phyloP scores from a whole-genome alignment of 2,888 invertebrate species.

The Bellardia pandia region DNA sequence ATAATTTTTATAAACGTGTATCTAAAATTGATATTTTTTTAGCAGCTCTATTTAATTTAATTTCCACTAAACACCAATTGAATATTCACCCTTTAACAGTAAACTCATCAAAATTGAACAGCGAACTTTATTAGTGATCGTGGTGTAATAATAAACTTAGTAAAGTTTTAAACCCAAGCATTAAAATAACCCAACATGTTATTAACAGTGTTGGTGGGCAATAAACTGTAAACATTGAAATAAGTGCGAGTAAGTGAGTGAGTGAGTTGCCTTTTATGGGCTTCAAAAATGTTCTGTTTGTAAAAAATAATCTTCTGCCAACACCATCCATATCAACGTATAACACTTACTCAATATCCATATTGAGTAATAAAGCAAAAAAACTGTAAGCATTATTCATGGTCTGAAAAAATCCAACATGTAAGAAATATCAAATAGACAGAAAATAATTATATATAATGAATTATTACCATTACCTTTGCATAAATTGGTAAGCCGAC shows the following conservation, averaged over 20 bases:
- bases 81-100: too few relatives aligned
- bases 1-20: too few relatives aligned
- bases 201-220: neutral
- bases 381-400: slow-evolving; percentile 82
- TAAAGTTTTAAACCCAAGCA: slow-evolving; percentile 2
- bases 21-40: too few relatives aligned
- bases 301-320: neutral
- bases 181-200: slow-evolving; percentile 7
- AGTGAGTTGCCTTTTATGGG: neutral
- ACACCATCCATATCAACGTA: neutral
- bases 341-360: slow-evolving; percentile 64
- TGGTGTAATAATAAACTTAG: slow-evolving; percentile 3
- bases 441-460: neutral
- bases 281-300: neutral
- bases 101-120: neutral
- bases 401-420: slow-evolving; percentile 75
- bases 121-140: slow-evolving; percentile 26
- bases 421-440: neutral
- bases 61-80: too few relatives aligned
- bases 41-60: too few relatives aligned
- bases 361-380: slow-evolving; percentile 79
- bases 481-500: slow-evolving; percentile 79
- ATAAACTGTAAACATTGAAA: neutral
- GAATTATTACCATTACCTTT: slow-evolving; percentile 75
- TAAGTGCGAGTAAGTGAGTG: neutral